Evolutionary conservation across 2,797 vertebrate genomes (phyloP).

Genomic region (Pseudochaenichthys georgianus): DNA sequence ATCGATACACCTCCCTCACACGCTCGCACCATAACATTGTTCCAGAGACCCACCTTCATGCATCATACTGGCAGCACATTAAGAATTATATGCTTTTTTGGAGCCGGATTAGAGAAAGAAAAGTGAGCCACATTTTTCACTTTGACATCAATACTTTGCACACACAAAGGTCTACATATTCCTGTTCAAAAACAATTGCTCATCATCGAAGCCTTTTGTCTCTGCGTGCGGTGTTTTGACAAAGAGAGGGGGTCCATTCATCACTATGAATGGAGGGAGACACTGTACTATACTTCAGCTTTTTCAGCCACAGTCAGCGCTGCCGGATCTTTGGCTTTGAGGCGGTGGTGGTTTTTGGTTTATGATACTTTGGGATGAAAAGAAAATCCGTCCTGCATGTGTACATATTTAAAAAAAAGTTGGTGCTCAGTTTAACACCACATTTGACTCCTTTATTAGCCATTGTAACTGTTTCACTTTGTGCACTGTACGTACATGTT

Average conservation of each 20-base stretch:
- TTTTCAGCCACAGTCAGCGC: slow-evolving; percentile 45
- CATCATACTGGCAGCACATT: slow-evolving; percentile 64
- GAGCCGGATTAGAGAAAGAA: slow-evolving; percentile 54
- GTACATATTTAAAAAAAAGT: slow-evolving; percentile 24
- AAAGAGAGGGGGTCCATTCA: slow-evolving; percentile 66
- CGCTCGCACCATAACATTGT: slow-evolving; percentile 31
- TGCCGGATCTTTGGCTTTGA: slow-evolving; percentile 45
- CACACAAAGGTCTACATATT: slow-evolving; percentile 68
- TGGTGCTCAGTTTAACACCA: neutral
- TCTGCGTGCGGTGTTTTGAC: slow-evolving; percentile 71
- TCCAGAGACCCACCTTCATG: slow-evolving; percentile 46
- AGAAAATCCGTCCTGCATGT: slow-evolving; percentile 48
- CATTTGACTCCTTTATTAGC: neutral
- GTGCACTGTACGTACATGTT: neutral
- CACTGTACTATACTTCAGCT: slow-evolving; percentile 39
- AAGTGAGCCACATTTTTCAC: slow-evolving; percentile 65
- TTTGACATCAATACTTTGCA: slow-evolving; percentile 60
- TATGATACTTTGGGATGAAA: slow-evolving; percentile 40
- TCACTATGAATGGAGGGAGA: slow-evolving; percentile 67
- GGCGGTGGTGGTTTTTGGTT: slow-evolving; percentile 53
- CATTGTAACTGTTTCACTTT: neutral
- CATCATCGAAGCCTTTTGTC: slow-evolving; percentile 77
- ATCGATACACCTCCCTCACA: neutral
- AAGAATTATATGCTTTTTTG: slow-evolving; percentile 44
- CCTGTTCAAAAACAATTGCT: slow-evolving; percentile 70